phyloP scores from a whole-genome alignment of 1,140 invertebrate genomes.

The Meloidogyne hapla region DNA sequence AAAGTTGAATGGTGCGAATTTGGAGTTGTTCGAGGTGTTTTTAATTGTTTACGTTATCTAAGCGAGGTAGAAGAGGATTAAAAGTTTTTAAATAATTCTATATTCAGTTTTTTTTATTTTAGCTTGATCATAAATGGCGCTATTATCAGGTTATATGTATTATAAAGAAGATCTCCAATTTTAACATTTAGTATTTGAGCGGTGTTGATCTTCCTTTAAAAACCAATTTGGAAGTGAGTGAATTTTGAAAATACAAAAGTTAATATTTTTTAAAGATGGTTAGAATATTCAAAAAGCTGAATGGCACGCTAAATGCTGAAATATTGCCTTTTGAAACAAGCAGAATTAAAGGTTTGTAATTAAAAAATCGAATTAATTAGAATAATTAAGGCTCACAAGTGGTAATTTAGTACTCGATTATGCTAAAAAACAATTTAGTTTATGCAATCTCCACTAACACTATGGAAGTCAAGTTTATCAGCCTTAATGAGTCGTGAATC shows the following conservation, averaged over 20 bases:
- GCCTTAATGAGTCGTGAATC: conserved; percentile 41
- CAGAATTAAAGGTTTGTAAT: neutral
- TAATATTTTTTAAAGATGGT: conserved; percentile 50
- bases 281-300: conserved; percentile 53
- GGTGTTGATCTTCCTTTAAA: conserved; percentile 55
- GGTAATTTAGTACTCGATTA: neutral
- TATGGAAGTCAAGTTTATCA: conserved; percentile 58
- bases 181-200: conserved; percentile 39
- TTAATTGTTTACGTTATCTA: conserved; percentile 46
- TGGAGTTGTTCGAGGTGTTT: conserved; percentile 50
- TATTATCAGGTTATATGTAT: conserved; percentile 45
- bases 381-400: no score
- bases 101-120: no score
- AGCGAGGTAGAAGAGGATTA: conserved; percentile 23
- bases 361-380: no score
- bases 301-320: conserved; percentile 49
- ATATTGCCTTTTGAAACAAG: conserved; percentile 25
- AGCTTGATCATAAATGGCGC: conserved; percentile 46
- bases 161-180: neutral
- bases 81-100: no score
- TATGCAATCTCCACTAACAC: conserved; percentile 35
- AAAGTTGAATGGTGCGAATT: conserved; percentile 37
- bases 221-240: conserved; percentile 57
- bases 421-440: neutral
- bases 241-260: conserved; percentile 31